Evolutionary conservation across 2,797 vertebrate genomes (phyloP), one percentile per base, ranked within the genome.

Genomic region (Mico argentatus): DNA sequence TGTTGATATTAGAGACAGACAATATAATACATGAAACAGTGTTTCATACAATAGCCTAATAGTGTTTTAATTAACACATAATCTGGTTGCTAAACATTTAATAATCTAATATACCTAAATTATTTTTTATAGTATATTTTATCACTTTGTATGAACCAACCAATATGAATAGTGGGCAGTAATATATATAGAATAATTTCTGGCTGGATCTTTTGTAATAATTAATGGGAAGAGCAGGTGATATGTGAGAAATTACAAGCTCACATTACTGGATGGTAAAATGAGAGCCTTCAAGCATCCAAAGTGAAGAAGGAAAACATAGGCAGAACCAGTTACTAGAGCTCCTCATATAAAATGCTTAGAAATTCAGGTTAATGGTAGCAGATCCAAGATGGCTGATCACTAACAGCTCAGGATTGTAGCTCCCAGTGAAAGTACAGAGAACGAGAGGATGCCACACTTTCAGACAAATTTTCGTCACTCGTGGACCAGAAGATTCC

Each of bases 131-230:
- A 87, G 22, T 75, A 0, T 36, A 39, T 36, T 81, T 61, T 19
- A 50, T 57, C 88, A 48, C 12, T 95, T 90, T 97, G 30, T 48
- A 88, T 82, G 95, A 79, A 91, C 39, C 26, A 87, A 13, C 1
- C n/a, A 80, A 57, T 41, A n/a, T 57, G 15, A 81, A 67, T 24
- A 82, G 39, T 4, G 15, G 36, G 75, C 67, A n/a, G 0, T 17
- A 46, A 46, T 81, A 48, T 22, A 30, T 64, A 39, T 5, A 27
- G 4, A 9, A 55, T 57, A 20, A 86, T 59, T 52, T 81, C 26
- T 67, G 19, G 57, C 1, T 67, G 11, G 4, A 15, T 13, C 17
- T 91, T 76, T 17, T 67, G 52, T 57, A 4, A 61, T 48, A 90
- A 82, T 75, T 46, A 94, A 17, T 26, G 33, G 7, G 26, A 57